Percentiles rank a stretch among this genome's conserved stretches.
Evolutionary conservation across 2,888 invertebrate species (phyloP).

Genomic region (Conistra vaccinii): DNA sequence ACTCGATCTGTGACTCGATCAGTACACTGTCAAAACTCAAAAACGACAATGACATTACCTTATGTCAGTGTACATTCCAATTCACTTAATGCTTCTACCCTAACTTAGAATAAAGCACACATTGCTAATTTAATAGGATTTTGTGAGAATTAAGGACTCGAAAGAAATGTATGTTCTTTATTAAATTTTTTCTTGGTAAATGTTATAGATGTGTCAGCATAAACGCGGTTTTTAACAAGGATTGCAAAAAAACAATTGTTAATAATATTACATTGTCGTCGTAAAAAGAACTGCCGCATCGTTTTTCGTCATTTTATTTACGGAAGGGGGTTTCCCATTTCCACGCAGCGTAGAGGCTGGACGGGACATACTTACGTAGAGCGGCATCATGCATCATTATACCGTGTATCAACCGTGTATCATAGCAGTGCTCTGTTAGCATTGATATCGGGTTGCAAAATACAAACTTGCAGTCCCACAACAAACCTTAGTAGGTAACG

Average conservation of each 20-base stretch:
- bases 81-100: neutral
- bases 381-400: neutral
- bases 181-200: neutral
- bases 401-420: neutral
- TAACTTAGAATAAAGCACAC: neutral
- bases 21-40: slow-evolving; percentile 10
- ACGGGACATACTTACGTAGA: too few relatives aligned
- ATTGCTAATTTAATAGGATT: neutral
- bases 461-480: neutral
- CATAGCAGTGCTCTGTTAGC: neutral
- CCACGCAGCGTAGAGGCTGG: neutral
- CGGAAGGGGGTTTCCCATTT: slow-evolving; percentile 51
- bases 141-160: neutral
- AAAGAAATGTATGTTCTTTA: neutral
- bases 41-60: neutral
- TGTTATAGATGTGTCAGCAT: neutral
- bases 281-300: slow-evolving; percentile 36
- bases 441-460: slow-evolving; percentile 10
- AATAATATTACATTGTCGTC: neutral
- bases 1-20: too few relatives aligned
- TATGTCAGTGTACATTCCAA: slow-evolving; percentile 31
- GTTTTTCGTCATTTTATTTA: slow-evolving; percentile 37
- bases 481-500: neutral
- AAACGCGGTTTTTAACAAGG: neutral
- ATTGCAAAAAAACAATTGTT: neutral